Conservation (phyloP, 2,113 vertebrate genomes). For the Sylvia atricapilla region DNA sequence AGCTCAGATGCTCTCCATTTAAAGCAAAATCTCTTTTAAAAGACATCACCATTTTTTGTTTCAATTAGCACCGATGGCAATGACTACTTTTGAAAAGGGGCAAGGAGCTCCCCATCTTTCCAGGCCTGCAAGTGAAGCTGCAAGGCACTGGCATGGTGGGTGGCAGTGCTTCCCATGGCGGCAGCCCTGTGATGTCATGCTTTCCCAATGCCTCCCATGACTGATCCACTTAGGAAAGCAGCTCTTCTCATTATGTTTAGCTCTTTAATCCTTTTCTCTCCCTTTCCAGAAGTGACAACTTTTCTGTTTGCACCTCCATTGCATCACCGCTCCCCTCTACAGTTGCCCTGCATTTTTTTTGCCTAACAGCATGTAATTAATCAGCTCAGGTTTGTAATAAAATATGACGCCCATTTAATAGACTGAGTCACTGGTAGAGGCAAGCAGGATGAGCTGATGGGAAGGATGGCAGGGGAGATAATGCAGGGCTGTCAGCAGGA, state of each 20-base stretch:
- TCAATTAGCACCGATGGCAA: not conserved
- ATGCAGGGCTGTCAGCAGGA: not conserved
- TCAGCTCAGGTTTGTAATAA: conserved; percentile 4
- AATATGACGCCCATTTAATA: conserved; percentile 23
- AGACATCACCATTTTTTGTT: not conserved
- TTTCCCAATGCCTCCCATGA: not conserved
- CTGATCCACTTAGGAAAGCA: not conserved
- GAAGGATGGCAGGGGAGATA: conserved; percentile 43
- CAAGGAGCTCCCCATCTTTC: not conserved
- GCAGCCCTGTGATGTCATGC: not conserved
- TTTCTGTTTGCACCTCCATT: not conserved
- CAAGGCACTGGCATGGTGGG: not conserved
- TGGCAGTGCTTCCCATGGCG: not conserved
- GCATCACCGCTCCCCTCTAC: not conserved
- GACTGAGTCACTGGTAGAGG: not conserved
- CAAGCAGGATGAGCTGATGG: not conserved
- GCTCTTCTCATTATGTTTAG: not conserved
- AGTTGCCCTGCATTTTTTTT: conserved; percentile 1
- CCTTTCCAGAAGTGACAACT: not conserved
- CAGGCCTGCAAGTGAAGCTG: not conserved
- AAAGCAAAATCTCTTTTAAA: not conserved
- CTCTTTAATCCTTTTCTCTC: not conserved
- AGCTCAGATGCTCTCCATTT: not conserved
- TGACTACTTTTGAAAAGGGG: not conserved
- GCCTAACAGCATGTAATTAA: conserved; percentile 32